A percentile compares a stretch with the other conserved stretches of the same genome.
phyloP scores from a whole-genome alignment of 2,888 invertebrate species.

The Drosophila tripunctata region DNA sequence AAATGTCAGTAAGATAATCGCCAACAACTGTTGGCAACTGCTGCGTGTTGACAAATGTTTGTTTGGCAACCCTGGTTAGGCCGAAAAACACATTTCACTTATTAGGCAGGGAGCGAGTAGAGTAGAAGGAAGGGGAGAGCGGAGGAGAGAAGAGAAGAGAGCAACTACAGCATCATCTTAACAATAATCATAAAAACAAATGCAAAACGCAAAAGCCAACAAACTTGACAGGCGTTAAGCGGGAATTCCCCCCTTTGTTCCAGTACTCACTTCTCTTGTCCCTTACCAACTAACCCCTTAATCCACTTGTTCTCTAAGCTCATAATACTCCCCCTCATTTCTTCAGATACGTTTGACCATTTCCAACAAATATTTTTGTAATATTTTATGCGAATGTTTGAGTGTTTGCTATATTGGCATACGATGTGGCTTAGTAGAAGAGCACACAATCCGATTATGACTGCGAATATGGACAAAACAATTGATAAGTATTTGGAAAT shows the following conservation, averaged over 20 bases:
- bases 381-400: slow-evolving; percentile 55
- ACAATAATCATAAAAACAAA: slow-evolving; percentile 81
- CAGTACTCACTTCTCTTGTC: neutral
- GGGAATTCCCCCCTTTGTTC: neutral
- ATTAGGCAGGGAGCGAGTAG: slow-evolving; percentile 57
- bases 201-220: slow-evolving; percentile 68
- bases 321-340: slow-evolving; percentile 32
- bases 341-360: slow-evolving; percentile 33
- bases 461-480: neutral
- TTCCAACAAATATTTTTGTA: slow-evolving; percentile 57
- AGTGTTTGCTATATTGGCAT: slow-evolving; percentile 65
- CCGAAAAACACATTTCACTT: slow-evolving; percentile 81
- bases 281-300: slow-evolving; percentile 60
- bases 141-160: neutral
- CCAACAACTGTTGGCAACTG: slow-evolving; percentile 79
- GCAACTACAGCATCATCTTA: slow-evolving; percentile 64
- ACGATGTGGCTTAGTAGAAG: slow-evolving; percentile 44
- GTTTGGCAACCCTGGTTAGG: slow-evolving; percentile 48
- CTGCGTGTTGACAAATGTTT: neutral
- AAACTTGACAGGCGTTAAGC: slow-evolving; percentile 25
- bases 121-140: neutral
- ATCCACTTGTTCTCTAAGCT: slow-evolving; percentile 78
- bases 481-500: neutral
- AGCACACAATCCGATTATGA: slow-evolving; percentile 53
- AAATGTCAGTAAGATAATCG: slow-evolving; percentile 82